Conservation (phyloP, 1,140 invertebrate genomes). For the Trichonephila clavipes region DNA sequence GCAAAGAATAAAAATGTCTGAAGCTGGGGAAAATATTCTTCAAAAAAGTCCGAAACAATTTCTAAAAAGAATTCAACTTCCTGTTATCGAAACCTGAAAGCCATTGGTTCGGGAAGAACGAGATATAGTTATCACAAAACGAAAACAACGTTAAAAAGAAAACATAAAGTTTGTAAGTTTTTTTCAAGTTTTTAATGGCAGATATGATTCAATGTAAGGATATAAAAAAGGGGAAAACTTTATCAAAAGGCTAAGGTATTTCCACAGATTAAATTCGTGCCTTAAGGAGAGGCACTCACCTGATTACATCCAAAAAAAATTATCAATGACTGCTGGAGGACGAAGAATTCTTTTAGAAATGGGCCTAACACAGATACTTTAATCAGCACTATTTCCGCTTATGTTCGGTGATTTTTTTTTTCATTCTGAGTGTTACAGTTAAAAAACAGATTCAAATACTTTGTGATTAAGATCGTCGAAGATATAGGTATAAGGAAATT, state of each 20-base stretch:
- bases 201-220: constrained; percentile 58
- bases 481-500: no score
- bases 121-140: constrained; percentile 57
- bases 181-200: constrained; percentile 67
- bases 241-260: constrained; percentile 66
- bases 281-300: constrained; percentile 53
- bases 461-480: no score
- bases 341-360: neutral
- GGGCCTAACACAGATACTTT: neutral
- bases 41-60: neutral
- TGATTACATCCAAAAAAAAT: constrained; percentile 48
- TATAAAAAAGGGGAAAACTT: constrained; percentile 34
- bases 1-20: neutral
- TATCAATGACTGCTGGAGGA: constrained; percentile 11
- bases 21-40: neutral
- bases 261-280: constrained; percentile 68
- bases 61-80: constrained; percentile 30
- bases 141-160: constrained; percentile 30
- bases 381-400: neutral
- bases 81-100: constrained; percentile 32
- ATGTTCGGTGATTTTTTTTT: neutral
- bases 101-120: neutral
- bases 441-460: no score
- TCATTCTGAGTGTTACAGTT: no score
- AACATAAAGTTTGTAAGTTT: constrained; percentile 37